Base-by-base conservation (phyloP, 1,140 invertebrate species). In the Temnothorax longispinosus region DNA sequence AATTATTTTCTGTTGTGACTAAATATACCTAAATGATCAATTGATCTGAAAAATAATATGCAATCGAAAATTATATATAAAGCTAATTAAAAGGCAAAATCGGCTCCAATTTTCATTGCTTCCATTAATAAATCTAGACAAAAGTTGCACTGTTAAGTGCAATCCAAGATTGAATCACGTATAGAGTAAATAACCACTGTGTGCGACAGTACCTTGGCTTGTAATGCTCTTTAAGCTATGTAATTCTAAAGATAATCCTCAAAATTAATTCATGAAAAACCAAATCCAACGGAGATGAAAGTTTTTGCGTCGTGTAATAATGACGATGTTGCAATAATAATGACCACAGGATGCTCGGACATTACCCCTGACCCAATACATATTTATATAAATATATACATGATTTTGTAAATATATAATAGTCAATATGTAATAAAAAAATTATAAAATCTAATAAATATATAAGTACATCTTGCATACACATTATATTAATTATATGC, bases 221-320 rank as follows among this genome's bases (percentile, higher is more conserved):
- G 67, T 81, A 56, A 71, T 81, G 52, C 47, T 54, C 13, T 38
- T 67, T 78, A 65, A 18, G 7, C n/a, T 41, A 13, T 71, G 15
- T 62, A 62, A 76, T 76, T 60, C 54, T 52, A 21, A 76, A 52
- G 69, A 80, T 76, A 84, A 80, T 80, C 32, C 60, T 13, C n/a
- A n/a, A 50, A 75, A 86, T 88, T 80, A 86, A 88, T 89, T 88
- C 71, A 62, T 15, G 52, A 38, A 35, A 27, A 35, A 44, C 15
- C 2, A 35, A 56, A 38, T 41, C 85, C 52, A 82, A 77, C 71
- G 27, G 41, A 72, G 50, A 56, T 71, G 82, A 89, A 89, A 86
- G 87, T 54, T 86, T 81, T 88, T 69, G 21, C 50, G 32, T 76
- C 38, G 15, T 47, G 7, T 64, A 76, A 64, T 47, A 44, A 41